Conservation (phyloP, 1,140 invertebrate genomes). For the Zaprionus lachaisei region DNA sequence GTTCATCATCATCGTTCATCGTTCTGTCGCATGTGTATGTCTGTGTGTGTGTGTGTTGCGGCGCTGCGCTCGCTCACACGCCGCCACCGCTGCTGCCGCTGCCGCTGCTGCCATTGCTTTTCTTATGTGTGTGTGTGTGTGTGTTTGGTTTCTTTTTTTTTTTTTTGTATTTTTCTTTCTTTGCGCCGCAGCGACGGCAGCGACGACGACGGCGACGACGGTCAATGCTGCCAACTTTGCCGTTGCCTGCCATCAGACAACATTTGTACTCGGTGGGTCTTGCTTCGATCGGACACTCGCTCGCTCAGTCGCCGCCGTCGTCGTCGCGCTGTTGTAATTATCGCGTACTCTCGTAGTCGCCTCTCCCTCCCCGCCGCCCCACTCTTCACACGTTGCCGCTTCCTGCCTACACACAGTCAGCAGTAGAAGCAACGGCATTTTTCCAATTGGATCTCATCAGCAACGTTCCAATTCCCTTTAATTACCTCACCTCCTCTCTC, state of each 20-base stretch:
- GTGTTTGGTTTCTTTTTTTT: constrained; percentile 47
- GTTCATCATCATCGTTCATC: constrained; percentile 84
- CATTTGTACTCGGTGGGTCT: constrained; percentile 82
- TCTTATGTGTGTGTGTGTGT: constrained; percentile 46
- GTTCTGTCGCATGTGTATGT: constrained; percentile 70
- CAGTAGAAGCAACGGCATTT: constrained; percentile 8
- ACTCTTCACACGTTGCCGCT: constrained; percentile 6
- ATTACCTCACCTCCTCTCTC: constrained; percentile 30
- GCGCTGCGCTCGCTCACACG: constrained; percentile 47
- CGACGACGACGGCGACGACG: constrained; percentile 53
- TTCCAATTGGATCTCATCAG: constrained; percentile 30
- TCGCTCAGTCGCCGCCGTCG: constrained; percentile 20
- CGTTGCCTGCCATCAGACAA: constrained; percentile 79
- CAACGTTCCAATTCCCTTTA: constrained; percentile 40
- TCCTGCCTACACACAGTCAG: constrained; percentile 1
- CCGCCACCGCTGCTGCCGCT: constrained; percentile 30
- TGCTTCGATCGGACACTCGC: constrained; percentile 72
- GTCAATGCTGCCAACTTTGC: constrained; percentile 80
- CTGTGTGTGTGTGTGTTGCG: constrained; percentile 49
- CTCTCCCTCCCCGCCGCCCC: background rate
- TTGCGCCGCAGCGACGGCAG: constrained; percentile 53
- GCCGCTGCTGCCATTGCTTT: constrained; percentile 52
- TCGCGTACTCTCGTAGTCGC: constrained; percentile 36
- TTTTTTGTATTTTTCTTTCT: constrained; percentile 58
- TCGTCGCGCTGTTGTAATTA: constrained; percentile 53